phyloP scores from a whole-genome alignment of 2,888 invertebrate genomes.

The Caradrina clavipalpis region DNA sequence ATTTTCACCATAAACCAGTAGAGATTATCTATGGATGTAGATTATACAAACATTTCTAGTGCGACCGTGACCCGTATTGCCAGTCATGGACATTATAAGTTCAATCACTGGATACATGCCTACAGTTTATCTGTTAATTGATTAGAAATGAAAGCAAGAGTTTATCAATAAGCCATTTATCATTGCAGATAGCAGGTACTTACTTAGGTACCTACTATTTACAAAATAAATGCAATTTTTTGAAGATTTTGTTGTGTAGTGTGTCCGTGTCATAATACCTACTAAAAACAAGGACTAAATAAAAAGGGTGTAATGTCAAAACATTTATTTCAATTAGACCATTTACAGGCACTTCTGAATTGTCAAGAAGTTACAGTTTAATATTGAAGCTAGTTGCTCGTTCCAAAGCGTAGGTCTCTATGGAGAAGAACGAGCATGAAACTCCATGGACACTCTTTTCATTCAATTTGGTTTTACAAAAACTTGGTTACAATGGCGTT shows the following conservation, averaged over 20 bases:
- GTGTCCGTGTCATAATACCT: not conserved
- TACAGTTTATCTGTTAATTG: constrained; percentile 11
- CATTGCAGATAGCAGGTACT: constrained; percentile 1
- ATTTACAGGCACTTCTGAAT: too few species aligned
- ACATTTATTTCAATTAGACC: too few species aligned
- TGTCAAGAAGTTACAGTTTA: too few species aligned
- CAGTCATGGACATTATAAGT: constrained; percentile 6
- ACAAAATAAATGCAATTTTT: not conserved
- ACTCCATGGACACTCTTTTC: too few species aligned
- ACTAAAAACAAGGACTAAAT: too few species aligned
- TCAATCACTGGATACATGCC: not conserved
- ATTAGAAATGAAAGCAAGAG: constrained; percentile 36
- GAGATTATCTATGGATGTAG: not conserved
- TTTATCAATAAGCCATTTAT: constrained; percentile 32
- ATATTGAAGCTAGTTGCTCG: too few species aligned
- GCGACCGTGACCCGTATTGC: constrained; percentile 26
- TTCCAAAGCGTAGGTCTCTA: too few species aligned
- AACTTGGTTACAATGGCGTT: too few species aligned
- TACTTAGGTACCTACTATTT: too few species aligned
- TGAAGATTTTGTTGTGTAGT: not conserved
- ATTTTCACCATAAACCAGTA: not conserved
- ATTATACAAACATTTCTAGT: constrained; percentile 3
- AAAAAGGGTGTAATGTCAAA: too few species aligned
- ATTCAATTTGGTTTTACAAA: too few species aligned
- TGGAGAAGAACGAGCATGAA: too few species aligned